Evolutionary conservation across 2,888 invertebrate genomes (phyloP).

Genomic region (Ormyrus rosae): DNA sequence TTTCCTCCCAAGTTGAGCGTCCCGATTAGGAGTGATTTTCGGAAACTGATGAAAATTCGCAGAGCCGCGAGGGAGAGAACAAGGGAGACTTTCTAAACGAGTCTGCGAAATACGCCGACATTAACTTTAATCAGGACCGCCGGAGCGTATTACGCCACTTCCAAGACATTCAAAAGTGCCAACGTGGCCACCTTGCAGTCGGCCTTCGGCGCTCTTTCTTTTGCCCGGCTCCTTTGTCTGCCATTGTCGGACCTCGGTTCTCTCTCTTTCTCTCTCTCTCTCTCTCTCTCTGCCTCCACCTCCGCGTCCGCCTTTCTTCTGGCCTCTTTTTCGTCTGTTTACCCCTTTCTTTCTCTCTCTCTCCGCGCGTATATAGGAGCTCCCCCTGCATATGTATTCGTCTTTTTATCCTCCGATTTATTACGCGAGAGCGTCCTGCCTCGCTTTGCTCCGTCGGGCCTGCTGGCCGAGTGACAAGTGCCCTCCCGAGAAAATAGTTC

Average conservation of each 20-base stretch:
- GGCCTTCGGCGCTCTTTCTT: background rate
- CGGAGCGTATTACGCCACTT: conserved; percentile 46
- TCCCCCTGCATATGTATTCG: conserved; percentile 34
- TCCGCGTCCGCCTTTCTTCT: background rate
- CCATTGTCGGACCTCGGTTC: background rate
- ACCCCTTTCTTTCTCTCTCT: background rate
- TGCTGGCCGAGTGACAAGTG: conserved; percentile 39
- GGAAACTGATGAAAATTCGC: too few species aligned
- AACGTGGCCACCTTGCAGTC: conserved; percentile 19
- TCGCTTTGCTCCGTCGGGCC: conserved; percentile 13
- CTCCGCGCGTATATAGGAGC: background rate
- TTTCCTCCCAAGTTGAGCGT: too few species aligned
- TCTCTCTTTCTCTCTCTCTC: background rate
- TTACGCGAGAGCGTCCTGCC: conserved; percentile 7
- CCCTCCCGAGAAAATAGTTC: conserved; percentile 29
- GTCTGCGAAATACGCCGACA: conserved; percentile 37
- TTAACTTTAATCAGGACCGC: conserved; percentile 53
- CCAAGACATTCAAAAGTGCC: conserved; percentile 46
- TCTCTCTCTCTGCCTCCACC: background rate
- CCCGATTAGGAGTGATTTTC: too few species aligned
- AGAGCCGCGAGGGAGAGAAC: too few species aligned
- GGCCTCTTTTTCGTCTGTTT: too few species aligned
- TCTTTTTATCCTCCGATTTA: conserved; percentile 41
- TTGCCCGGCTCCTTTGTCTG: background rate
- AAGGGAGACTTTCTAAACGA: conserved; percentile 25